Percentiles rank a stretch among this genome's conserved stretches.
Conservation (phyloP, 1,140 invertebrate species). For the Drosophila navojoa region DNA sequence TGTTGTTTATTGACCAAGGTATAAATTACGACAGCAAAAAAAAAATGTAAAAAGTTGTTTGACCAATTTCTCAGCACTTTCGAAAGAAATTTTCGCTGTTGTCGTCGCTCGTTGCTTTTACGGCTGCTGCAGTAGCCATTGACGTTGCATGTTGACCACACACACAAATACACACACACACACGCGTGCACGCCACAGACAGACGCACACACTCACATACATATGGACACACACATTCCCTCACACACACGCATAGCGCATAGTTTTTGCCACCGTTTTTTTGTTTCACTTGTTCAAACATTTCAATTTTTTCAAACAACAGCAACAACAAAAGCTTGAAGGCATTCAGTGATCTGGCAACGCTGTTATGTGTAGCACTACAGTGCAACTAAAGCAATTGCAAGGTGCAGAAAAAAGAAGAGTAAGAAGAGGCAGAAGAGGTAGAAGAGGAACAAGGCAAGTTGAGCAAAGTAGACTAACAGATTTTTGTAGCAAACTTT, state of each 20-base stretch:
- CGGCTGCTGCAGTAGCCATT: slow-evolving; percentile 49
- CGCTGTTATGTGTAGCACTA: slow-evolving; percentile 16
- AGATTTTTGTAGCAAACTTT: not conserved
- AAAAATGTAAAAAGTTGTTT: slow-evolving; percentile 42
- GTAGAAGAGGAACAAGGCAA: not conserved
- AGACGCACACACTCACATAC: slow-evolving; percentile 8
- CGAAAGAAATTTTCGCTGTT: slow-evolving; percentile 46
- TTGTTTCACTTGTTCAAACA: slow-evolving; percentile 47
- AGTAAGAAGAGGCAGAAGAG: not conserved
- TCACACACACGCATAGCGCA: slow-evolving; percentile 4
- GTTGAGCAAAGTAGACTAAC: not conserved
- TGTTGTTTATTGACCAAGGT: slow-evolving; percentile 43
- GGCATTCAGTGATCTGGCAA: slow-evolving; percentile 58
- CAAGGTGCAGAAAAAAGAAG: not conserved
- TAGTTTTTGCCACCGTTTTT: slow-evolving; percentile 46
- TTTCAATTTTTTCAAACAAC: not conserved
- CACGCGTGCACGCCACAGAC: slow-evolving; percentile 1
- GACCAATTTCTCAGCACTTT: slow-evolving; percentile 51
- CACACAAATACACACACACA: slow-evolving; percentile 25
- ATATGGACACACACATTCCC: slow-evolving; percentile 4
- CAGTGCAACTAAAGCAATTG: slow-evolving; percentile 21
- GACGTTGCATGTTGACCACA: slow-evolving; percentile 62
- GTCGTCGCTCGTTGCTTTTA: slow-evolving; percentile 27
- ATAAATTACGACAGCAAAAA: slow-evolving; percentile 40
- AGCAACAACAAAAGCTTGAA: slow-evolving; percentile 9